Evolutionary conservation across 2,888 invertebrate species (phyloP).

Genomic region (Hyposoter dolosus): DNA sequence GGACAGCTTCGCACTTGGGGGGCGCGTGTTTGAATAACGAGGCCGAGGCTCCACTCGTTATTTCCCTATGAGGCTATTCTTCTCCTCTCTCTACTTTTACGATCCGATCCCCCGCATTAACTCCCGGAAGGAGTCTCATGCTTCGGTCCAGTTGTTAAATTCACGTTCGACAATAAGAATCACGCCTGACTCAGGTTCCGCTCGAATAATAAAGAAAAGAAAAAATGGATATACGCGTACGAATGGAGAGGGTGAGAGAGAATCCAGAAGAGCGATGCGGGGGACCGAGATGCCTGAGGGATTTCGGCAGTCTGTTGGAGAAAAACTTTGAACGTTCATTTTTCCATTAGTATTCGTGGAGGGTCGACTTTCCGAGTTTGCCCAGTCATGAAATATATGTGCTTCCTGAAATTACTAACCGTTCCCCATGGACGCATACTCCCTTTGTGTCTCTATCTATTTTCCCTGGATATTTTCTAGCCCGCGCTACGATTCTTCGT

Average conservation of each 20-base stretch:
- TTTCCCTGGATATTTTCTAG: slow-evolving; percentile 34
- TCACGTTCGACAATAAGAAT: slow-evolving; percentile 63
- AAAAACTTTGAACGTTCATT: slow-evolving; percentile 76
- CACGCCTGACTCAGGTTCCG: slow-evolving; percentile 35
- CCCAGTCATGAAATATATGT: slow-evolving; percentile 68
- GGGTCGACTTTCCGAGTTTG: slow-evolving; percentile 70
- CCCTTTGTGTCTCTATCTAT: slow-evolving; percentile 47
- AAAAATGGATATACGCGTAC: slow-evolving; percentile 43
- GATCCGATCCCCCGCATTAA: slow-evolving; percentile 14
- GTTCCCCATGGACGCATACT: slow-evolving; percentile 67
- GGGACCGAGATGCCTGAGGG: slow-evolving; percentile 59
- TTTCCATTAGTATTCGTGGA: slow-evolving; percentile 75
- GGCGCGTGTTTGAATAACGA: neutral
- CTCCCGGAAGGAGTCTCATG: slow-evolving; percentile 21
- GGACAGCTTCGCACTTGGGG: neutral
- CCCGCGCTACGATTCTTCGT: neutral
- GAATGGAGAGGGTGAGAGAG: slow-evolving; percentile 7
- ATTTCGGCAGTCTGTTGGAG: slow-evolving; percentile 69
- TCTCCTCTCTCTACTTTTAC: neutral
- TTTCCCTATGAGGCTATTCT: neutral
- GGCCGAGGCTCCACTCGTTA: slow-evolving; percentile 1
- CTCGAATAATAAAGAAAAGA: neutral
- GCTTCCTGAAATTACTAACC: slow-evolving; percentile 70
- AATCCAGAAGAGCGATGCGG: slow-evolving; percentile 7
- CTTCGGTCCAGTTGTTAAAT: slow-evolving; percentile 55